Evolutionary conservation across 2,113 vertebrate genomes (phyloP).

Genomic region (Origma solitaria): DNA sequence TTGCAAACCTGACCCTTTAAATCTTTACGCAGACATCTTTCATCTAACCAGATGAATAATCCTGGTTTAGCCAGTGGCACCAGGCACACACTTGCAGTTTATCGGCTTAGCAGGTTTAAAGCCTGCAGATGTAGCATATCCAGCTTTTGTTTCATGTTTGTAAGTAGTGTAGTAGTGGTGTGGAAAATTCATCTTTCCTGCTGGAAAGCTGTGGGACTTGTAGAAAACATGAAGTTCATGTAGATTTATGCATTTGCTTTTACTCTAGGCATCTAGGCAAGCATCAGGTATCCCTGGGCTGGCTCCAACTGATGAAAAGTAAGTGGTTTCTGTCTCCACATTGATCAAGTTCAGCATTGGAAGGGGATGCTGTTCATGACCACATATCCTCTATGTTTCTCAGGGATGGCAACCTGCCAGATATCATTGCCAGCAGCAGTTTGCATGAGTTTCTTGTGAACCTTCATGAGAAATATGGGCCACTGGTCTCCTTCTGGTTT

Average conservation of each 20-base stretch:
- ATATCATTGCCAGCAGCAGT: slow-evolving; percentile 86
- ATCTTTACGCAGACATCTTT: background rate
- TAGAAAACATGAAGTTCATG: background rate
- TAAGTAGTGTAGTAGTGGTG: background rate
- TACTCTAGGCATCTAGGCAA: slow-evolving; percentile 85
- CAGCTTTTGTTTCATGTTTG: background rate
- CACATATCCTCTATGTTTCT: background rate
- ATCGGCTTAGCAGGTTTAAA: background rate
- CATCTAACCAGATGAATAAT: background rate
- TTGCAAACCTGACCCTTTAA: background rate
- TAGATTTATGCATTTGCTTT: background rate
- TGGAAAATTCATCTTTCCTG: background rate
- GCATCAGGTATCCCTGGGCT: slow-evolving; percentile 91
- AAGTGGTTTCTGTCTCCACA: slow-evolving; percentile 49
- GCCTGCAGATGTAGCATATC: background rate
- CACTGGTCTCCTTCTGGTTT: slow-evolving; percentile 94
- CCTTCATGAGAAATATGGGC: slow-evolving; percentile 86
- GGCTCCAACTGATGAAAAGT: slow-evolving; percentile 93
- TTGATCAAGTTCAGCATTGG: background rate
- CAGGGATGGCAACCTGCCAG: slow-evolving; percentile 94
- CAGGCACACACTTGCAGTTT: background rate
- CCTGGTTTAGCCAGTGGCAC: background rate
- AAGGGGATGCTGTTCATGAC: background rate
- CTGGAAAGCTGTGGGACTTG: background rate
- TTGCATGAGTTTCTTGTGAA: slow-evolving; percentile 89